phyloP scores from a whole-genome alignment of 37 sponge, comb jelly and placozoan species.

The Chondrosia reniformis region DNA sequence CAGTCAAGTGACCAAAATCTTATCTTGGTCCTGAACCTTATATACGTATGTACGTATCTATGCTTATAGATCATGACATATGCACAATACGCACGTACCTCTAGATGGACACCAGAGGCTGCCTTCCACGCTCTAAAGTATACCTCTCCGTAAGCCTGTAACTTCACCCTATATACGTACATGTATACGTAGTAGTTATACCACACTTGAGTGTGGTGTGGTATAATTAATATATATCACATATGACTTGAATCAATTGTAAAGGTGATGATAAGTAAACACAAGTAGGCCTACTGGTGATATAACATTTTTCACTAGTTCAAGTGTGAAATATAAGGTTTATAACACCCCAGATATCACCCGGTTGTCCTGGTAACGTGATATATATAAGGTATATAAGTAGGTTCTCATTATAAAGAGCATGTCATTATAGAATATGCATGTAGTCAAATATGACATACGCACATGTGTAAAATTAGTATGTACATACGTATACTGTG shows the following conservation, averaged over 20 bases:
- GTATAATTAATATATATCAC: background rate
- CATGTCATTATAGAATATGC: no score
- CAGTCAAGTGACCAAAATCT: no score
- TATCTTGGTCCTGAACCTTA: no score
- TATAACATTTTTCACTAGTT: no score
- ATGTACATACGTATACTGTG: background rate
- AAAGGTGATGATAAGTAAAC: background rate
- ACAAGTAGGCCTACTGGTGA: no score
- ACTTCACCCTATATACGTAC: slow-evolving; percentile 23
- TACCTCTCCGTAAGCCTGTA: slow-evolving; percentile 76
- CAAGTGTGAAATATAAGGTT: no score
- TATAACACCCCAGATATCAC: no score
- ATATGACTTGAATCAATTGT: background rate
- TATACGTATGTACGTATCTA: background rate
- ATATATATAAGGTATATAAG: background rate
- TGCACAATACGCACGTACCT: slow-evolving; percentile 9
- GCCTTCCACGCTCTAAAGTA: slow-evolving; percentile 81
- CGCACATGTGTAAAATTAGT: background rate
- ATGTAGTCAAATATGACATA: background rate
- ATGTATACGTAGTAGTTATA: no score
- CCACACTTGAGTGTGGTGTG: no score
- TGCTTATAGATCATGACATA: background rate
- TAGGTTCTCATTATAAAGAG: background rate
- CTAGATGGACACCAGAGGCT: slow-evolving; percentile 58
- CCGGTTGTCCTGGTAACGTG: no score